Base-by-base conservation (phyloP, 1,140 invertebrate genomes). In the Lordiphosa collinella region DNA sequence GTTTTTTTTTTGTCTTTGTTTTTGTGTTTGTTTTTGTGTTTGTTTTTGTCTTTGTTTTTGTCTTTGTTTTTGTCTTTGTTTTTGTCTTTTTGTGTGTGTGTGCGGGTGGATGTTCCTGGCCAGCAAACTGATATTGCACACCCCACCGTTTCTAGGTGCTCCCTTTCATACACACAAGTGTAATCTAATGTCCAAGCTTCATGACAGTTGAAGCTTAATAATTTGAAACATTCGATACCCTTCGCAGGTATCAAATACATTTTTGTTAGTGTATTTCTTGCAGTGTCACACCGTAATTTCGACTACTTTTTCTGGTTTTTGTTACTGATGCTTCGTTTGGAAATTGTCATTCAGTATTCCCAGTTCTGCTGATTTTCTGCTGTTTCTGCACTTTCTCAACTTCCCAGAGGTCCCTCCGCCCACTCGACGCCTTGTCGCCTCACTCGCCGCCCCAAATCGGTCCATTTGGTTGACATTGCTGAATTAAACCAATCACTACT, bases 401-500 rank as follows among this genome's bases (percentile, higher is more conserved):
- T 63, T 57, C 48, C 53, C 22, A 25, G 22, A 7, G 22, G 22
- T 55, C 65, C 65, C 51, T 40, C 25, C 34, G 18, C 40, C 47
- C 47, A 18, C 47, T 25, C 22, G 18, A 29, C 52, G 35, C 62
- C 36, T 18, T 40, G 7, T 9, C 34, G 25, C 18, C 29, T 43
- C 13, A 31, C 35, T 16, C 41, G 22, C 32, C 36, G n/a, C 32
- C 55, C 41, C 25, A 44, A 49, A 65, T 60, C 56, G 61, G 61
- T 78, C 60, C 61, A 69, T 85, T 85, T 78, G 78, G 79, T 69
- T 85, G 79, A 76, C 79, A 84, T 73, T 84, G 78, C 74, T 84
- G 79, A 84, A 84, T 84, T 84, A 85, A 84, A 84, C 79, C 79
- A 84, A 85, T 84, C 79, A 84, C 79, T 85, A 86, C 73, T 84